Base-by-base conservation (phyloP, 2,888 invertebrate genomes). In the Macropis europaea region DNA sequence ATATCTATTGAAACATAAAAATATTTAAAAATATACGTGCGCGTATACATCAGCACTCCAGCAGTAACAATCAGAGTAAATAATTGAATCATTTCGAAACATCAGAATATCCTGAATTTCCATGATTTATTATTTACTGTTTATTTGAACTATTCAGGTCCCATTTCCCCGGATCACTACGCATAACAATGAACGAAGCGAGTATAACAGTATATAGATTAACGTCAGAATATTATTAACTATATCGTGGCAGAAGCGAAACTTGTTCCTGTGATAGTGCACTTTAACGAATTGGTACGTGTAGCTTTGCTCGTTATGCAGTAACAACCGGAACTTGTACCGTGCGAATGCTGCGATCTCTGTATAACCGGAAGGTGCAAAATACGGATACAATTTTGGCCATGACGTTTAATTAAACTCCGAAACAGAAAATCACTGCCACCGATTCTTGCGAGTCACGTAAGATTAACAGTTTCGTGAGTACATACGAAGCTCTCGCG, bases 331-430 rank as follows among this genome's bases (percentile, higher is more conserved):
- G 30, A 64, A 64, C 50, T 69, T 69, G 11, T 43, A 56, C 7
- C 3, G 34, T 19, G 43, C 3, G 17, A 68, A 56, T 56, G 22
- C 36, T 24, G 34, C 19, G 24, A 53, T 32, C n/a, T n/a, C 13
- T 17, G 11, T 50, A 5, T 28, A 32, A 30, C 43, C 43, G 40
- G 22, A 28, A 24, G 43, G 38, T 32, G 24, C 56, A 64, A 64
- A 67, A 40, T 48, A 54, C 67, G 22, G 19, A 47, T 40, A 40
- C 47, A 53, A 64, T 64, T 67, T 54, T 53, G 26, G 32, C 64
- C 67, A 34, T 54, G 67, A 64, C 54, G 53, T 64, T 67, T 67
- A 67, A 67, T 67, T 67, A 67, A 67, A 67, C 53, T 42, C 19
- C 40, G 40, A 9, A 43, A 54, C 32, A 9, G 43, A 53, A 47